Evolutionary conservation across 2,113 vertebrate genomes (phyloP).

Genomic region (Coryphaenoides rupestris): DNA sequence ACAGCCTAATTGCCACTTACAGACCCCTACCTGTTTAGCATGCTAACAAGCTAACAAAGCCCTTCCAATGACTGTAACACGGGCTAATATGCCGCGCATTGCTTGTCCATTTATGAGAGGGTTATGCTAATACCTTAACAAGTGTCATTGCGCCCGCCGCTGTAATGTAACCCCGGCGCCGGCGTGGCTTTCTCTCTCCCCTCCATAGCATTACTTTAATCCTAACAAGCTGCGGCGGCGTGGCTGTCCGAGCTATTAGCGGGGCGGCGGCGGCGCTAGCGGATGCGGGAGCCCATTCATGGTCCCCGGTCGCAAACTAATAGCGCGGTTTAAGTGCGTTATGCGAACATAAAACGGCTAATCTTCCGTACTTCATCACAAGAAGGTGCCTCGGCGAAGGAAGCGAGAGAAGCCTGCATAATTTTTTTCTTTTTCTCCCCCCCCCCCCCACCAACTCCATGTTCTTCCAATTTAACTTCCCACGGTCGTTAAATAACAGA

Average conservation of each 20-base stretch:
- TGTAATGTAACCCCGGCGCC: conserved; percentile 57
- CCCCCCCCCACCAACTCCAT: no score
- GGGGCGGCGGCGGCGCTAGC: no score
- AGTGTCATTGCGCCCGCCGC: conserved; percentile 49
- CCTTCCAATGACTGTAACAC: conserved; percentile 49
- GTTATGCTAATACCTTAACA: conserved; percentile 65
- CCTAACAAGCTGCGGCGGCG: conserved; percentile 59
- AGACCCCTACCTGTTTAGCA: conserved; percentile 50
- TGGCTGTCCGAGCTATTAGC: no score
- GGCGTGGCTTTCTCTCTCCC: conserved; percentile 37
- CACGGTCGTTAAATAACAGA: no score
- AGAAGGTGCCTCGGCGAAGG: no score
- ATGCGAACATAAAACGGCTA: no score
- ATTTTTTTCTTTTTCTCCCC: no score
- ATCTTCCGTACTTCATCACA: no score
- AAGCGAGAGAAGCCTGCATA: no score
- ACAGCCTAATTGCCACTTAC: conserved; percentile 48
- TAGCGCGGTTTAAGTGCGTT: neutral
- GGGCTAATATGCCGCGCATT: conserved; percentile 30
- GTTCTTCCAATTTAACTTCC: no score
- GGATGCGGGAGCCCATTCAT: conserved; percentile 38
- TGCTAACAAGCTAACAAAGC: conserved; percentile 59
- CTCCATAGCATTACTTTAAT: conserved; percentile 52
- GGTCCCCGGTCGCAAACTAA: conserved; percentile 47
- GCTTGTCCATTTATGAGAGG: conserved; percentile 42